Conservation (phyloP, 2,888 invertebrate species). For the Drosophila greeni region DNA sequence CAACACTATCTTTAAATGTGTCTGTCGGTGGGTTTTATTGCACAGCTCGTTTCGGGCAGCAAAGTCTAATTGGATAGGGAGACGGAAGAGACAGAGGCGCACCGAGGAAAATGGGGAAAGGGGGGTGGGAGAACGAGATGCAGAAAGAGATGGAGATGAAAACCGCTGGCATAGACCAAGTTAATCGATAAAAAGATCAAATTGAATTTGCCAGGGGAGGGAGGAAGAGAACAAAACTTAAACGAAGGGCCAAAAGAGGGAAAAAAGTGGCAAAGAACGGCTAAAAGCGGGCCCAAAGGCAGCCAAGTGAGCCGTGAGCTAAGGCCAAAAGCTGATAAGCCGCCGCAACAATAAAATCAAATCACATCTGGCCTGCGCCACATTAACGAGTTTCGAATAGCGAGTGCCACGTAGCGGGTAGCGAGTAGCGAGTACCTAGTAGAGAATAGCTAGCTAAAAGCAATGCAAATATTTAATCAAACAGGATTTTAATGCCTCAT, state of each 20-base stretch:
- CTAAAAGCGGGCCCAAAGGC: conserved; percentile 13
- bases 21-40: conserved; percentile 59
- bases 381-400: conserved; percentile 9
- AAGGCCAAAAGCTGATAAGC: conserved; percentile 66
- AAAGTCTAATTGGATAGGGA: conserved; percentile 65
- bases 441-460: neutral
- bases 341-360: conserved; percentile 70
- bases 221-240: neutral
- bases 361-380: conserved; percentile 43
- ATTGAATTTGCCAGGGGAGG: conserved; percentile 34
- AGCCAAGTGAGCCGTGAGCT: conserved; percentile 44
- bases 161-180: conserved; percentile 34
- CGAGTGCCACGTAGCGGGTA: neutral
- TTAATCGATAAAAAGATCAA: conserved; percentile 61
- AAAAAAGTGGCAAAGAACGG: neutral
- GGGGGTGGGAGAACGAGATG: neutral
- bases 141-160: conserved; percentile 8
- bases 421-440: neutral
- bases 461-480: too few relatives aligned
- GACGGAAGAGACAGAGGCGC: conserved; percentile 17
- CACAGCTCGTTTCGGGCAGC: conserved; percentile 64
- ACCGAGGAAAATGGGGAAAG: neutral
- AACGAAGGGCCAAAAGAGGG: neutral
- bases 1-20: conserved; percentile 26
- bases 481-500: too few relatives aligned